A percentile compares a stretch with the other conserved stretches of the same genome.
Evolutionary conservation across 2,797 vertebrate species (phyloP).

Genomic region (Sternarchorhynchus goeldii): DNA sequence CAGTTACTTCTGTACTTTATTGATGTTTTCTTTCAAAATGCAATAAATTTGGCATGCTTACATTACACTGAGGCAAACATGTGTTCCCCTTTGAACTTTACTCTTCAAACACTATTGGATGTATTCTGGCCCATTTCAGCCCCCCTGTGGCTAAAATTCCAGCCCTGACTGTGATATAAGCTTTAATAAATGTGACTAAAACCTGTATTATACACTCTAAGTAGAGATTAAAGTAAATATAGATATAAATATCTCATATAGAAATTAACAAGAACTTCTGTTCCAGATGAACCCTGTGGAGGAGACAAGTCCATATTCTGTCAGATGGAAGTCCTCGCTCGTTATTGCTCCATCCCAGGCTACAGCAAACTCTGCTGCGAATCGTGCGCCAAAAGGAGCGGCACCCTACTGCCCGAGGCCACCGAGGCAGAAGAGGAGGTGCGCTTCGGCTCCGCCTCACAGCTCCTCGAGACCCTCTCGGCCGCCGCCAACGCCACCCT

Average conservation of each 20-base stretch:
- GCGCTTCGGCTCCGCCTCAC: conserved; percentile 71
- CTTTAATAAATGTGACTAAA: too few relatives aligned
- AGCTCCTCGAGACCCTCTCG: conserved; percentile 67
- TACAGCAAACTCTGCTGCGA: conserved; percentile 94
- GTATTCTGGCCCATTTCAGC: too few relatives aligned
- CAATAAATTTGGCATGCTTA: too few relatives aligned
- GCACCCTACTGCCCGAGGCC: conserved; percentile 74
- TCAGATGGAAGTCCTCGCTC: conserved; percentile 95
- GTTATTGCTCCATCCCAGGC: conserved; percentile 95
- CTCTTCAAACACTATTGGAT: too few relatives aligned
- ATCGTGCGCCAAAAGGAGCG: conserved; percentile 81
- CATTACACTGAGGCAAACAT: too few relatives aligned
- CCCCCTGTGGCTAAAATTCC: too few relatives aligned
- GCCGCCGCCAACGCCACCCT: conserved; percentile 64
- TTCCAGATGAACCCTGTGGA: conserved; percentile 87
- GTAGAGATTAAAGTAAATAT: neutral
- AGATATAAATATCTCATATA: neutral
- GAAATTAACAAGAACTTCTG: conserved; percentile 19
- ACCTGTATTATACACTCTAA: neutral
- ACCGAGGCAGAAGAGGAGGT: conserved; percentile 71
- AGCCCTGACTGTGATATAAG: too few relatives aligned
- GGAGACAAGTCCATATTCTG: conserved; percentile 98
- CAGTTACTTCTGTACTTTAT: too few relatives aligned
- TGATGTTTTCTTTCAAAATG: too few relatives aligned
- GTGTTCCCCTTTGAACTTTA: too few relatives aligned